Conservation (phyloP, 2,888 invertebrate species). For the Aplocera efformata region DNA sequence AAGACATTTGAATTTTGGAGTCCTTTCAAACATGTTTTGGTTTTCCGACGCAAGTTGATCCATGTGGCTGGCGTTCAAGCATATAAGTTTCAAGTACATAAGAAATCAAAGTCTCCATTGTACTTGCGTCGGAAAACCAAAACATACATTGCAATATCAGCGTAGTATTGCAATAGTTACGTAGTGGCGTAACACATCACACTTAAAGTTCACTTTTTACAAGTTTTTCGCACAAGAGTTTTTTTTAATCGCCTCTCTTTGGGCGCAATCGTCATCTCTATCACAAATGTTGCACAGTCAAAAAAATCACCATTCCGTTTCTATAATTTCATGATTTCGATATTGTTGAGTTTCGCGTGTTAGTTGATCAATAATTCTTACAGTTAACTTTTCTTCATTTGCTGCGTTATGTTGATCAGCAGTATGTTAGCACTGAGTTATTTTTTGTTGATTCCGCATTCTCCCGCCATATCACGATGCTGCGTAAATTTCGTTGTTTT, state of each 20-base stretch:
- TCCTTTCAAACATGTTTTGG: not conserved
- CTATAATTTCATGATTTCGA: slow-evolving; percentile 1
- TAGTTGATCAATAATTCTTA: no score
- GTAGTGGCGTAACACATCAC: slow-evolving; percentile 9
- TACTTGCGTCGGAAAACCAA: slow-evolving; percentile 8
- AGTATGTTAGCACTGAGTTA: no score
- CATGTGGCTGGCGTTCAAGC: not conserved
- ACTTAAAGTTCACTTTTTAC: slow-evolving; percentile 7
- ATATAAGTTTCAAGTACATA: no score
- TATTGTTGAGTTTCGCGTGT: no score
- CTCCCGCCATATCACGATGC: no score
- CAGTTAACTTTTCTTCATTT: no score
- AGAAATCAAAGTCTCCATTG: not conserved
- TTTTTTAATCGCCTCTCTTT: slow-evolving; percentile 10
- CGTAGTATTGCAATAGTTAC: slow-evolving; percentile 14
- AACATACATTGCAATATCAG: slow-evolving; percentile 1
- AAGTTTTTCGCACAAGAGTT: slow-evolving; percentile 9
- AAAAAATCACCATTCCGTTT: slow-evolving; percentile 4
- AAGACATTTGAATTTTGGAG: slow-evolving; percentile 8
- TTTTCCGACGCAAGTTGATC: slow-evolving; percentile 5
- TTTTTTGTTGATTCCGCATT: no score
- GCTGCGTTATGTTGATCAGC: no score
- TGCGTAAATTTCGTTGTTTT: no score
- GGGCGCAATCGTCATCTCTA: slow-evolving; percentile 3
- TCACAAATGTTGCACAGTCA: slow-evolving; percentile 12